Evolutionary conservation across 2,888 invertebrate species (phyloP), one percentile per base, ranked within the genome.

Genomic region (Noctua comes): DNA sequence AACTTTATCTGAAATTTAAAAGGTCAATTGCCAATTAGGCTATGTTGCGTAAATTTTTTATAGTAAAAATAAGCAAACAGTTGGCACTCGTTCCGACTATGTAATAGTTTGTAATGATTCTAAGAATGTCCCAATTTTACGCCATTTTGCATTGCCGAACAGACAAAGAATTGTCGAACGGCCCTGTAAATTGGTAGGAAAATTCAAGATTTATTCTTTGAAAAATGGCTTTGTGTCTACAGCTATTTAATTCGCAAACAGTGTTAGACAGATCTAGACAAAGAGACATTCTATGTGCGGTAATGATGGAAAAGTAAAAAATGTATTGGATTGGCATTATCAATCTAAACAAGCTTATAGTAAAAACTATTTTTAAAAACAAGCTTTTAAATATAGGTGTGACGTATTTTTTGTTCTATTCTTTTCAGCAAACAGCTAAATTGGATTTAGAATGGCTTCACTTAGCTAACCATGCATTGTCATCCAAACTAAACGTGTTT

Each of bases 1-100:
- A 81, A 83, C 64, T 87, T 85, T 57, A 62, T 64, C 40, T 71
- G 11, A 27, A 73, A 62, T 73, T 78, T 73, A 40, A 71, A 59
- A 68, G 27, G 31, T 36, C 65, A 74, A 81, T 73, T 71, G n/a
- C 31, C 11, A 36, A 18, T 68, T 62, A 36, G 1, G 13, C 18
- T 54, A 54, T 40, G 10, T 65, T 57, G 18, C 24, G 2, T 40
- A 27, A 13, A 48, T 51, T 24, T 57, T 36, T 68, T 24, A 7
- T n/a, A 68, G 31, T 18, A 13, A 70, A 71, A 64, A 64, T 31
- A 0, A 31, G 36, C 43, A 71, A 73, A 80, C 68, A 59, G 36
- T 46, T 18, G 8, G 48, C 46, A 54, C 59, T 46, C 79, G 64
- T 68, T 24, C 8, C n/a, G 18, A 68, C 5, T 31, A 21, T n/a